A percentile compares a stretch with the other conserved stretches of the same genome.
phyloP scores from a whole-genome alignment of 2,113 vertebrate species.

The Willisornis vidua region DNA sequence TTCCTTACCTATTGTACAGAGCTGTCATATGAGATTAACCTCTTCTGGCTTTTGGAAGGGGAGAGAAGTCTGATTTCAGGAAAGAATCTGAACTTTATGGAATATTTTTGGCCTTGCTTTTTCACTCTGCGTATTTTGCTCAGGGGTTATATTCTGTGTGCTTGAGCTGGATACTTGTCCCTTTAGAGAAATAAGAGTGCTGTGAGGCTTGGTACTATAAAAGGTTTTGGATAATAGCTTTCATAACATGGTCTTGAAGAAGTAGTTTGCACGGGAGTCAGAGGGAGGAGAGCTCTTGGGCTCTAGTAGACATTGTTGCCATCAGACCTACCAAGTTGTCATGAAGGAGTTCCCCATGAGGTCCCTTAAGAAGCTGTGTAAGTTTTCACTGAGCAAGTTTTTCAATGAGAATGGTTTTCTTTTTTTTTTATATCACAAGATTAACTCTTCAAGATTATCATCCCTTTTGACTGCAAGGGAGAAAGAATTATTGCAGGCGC shows the following conservation, averaged over 20 bases:
- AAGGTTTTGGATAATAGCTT: background rate
- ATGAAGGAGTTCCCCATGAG: background rate
- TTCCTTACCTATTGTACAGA: background rate
- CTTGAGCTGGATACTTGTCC: background rate
- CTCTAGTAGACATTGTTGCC: background rate
- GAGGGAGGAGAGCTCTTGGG: background rate
- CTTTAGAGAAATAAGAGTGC: background rate
- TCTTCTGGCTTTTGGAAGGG: background rate
- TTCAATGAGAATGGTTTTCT: background rate
- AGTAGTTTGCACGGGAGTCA: background rate
- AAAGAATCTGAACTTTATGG: background rate
- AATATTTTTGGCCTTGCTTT: background rate
- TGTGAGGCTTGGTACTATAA: background rate
- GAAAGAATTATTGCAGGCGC: accelerated
- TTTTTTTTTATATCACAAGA: background rate
- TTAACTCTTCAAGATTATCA: background rate
- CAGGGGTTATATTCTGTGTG: background rate
- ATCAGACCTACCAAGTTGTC: background rate
- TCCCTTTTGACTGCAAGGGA: background rate
- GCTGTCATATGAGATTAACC: background rate
- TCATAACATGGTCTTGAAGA: background rate
- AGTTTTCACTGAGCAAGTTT: background rate
- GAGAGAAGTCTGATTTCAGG: background rate
- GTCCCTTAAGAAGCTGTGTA: background rate
- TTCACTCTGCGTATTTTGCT: background rate